Evolutionary conservation across 2,797 vertebrate genomes (phyloP), one percentile per base, ranked within the genome.

Genomic region (Eulemur albifrons): DNA sequence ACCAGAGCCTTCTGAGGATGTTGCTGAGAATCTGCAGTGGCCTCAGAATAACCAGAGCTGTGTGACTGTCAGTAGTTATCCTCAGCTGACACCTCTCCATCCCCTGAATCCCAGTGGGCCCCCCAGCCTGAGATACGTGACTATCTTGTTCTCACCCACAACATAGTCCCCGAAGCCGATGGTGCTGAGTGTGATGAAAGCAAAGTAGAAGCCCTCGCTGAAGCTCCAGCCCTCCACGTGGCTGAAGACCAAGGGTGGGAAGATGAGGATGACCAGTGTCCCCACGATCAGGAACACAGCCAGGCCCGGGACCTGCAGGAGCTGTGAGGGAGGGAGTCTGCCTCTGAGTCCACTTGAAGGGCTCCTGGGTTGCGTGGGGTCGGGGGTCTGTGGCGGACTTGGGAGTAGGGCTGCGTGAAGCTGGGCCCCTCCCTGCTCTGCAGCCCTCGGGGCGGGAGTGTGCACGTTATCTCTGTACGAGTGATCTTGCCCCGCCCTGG

Each of bases 151-250:
- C 96, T 98, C 98, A 99, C 99, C 99, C 72, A 99, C 99, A 67
- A 99, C 99, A 43, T 99, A 99, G 98, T 99, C 99, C 83, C 99
- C 99, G 90, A 99, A 99, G 92, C 99, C 99, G 48, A 99, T 99
- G 97, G 99, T 99, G 98, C 99, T 99, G 97, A 99, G 99, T 3
- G 99, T 99, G 98, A 99, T 99, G 98, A 99, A 99, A 90, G 99
- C 98, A 12, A 99, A 99, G 97, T 99, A 99, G 98, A 99, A 99
- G 20, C 99, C 99, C 98, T 99, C 99, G n/a, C 99, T 97, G 0
- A 99, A 99, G 8, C 99, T 99, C 99, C 99, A 99, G 95, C 98
- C 99, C 98, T 99, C 99, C 96, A 99, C 99, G 0, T 99, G 99
- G 97, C 99, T 99, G 99, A 99, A 99, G 96, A 99, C 97, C 97